Evolutionary conservation across 2,888 invertebrate species (phyloP).

Genomic region (Macrosiphum euphorbiae): DNA sequence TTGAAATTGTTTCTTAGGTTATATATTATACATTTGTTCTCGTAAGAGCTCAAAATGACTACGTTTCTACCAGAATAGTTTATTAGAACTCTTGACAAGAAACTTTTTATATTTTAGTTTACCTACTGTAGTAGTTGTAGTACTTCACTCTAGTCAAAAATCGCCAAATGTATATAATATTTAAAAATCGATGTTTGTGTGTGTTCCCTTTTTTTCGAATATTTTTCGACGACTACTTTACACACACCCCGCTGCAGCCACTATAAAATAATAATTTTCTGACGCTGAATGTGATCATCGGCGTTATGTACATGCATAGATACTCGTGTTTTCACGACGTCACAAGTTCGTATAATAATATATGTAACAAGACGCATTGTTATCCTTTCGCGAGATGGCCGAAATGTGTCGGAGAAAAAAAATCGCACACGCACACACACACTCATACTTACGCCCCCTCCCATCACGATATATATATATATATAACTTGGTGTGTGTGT

Average conservation of each 20-base stretch:
- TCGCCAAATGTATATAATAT: neutral
- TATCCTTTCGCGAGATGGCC: constrained; percentile 13
- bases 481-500: too few species aligned
- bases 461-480: neutral
- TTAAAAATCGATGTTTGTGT: neutral
- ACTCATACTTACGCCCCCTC: neutral
- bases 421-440: neutral
- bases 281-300: neutral
- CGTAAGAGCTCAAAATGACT: neutral
- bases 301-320: neutral
- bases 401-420: constrained; percentile 36
- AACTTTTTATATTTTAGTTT: neutral
- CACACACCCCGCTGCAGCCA: neutral
- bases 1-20: neutral
- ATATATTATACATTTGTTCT: neutral
- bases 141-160: neutral
- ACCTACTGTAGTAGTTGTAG: neutral
- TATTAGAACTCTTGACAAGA: neutral
- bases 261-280: too few species aligned
- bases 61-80: neutral
- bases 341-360: neutral
- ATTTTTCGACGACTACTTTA: neutral
- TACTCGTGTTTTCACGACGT: neutral
- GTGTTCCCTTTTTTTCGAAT: neutral
- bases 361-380: constrained; percentile 30